Percentiles rank a stretch among this genome's conserved stretches.
Conservation (phyloP, 1,140 invertebrate genomes). For the Drosophila tristis region DNA sequence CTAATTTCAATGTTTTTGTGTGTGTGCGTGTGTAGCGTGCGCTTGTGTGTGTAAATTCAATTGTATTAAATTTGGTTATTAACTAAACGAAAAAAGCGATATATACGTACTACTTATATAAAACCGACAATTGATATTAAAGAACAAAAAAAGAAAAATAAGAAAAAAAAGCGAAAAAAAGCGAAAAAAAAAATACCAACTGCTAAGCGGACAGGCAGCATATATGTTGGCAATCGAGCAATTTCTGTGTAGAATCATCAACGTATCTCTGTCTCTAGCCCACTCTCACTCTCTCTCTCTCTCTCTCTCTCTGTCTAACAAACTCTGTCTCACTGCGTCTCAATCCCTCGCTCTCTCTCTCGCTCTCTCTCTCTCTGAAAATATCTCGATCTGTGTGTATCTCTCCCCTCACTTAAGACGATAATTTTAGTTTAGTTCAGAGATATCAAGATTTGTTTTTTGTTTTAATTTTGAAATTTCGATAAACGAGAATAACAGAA, state of each 20-base stretch:
- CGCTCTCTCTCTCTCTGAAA: constrained; percentile 5
- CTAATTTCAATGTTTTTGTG: constrained; percentile 78
- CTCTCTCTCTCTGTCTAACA: constrained; percentile 2
- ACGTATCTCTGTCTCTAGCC: constrained; percentile 26
- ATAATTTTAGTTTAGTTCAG: constrained; percentile 21
- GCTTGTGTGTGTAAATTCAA: constrained; percentile 61
- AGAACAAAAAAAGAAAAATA: background rate
- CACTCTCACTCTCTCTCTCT: constrained; percentile 13
- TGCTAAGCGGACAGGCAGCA: constrained; percentile 79
- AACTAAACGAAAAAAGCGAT: constrained; percentile 39
- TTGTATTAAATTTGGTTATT: constrained; percentile 83
- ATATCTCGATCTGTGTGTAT: constrained; percentile 15
- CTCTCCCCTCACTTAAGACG: constrained; percentile 16
- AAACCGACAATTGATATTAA: constrained; percentile 41
- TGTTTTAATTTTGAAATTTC: constrained; percentile 61
- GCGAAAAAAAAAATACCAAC: constrained; percentile 36
- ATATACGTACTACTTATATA: constrained; percentile 48
- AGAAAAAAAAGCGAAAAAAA: constrained; percentile 16
- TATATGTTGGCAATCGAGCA: constrained; percentile 85
- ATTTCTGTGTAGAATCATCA: constrained; percentile 71
- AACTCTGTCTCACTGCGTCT: constrained; percentile 15
- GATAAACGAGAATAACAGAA: constrained; percentile 42
- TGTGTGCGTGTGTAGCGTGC: constrained; percentile 56
- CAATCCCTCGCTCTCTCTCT: constrained; percentile 21
- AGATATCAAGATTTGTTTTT: constrained; percentile 45